Percentiles rank a stretch among this genome's conserved stretches.
These are phyloP conservation scores for Melanotaenia boesemani DNA, from an alignment of 2,797 vertebrate genomes.

Conservation along the genomic window DNA sequence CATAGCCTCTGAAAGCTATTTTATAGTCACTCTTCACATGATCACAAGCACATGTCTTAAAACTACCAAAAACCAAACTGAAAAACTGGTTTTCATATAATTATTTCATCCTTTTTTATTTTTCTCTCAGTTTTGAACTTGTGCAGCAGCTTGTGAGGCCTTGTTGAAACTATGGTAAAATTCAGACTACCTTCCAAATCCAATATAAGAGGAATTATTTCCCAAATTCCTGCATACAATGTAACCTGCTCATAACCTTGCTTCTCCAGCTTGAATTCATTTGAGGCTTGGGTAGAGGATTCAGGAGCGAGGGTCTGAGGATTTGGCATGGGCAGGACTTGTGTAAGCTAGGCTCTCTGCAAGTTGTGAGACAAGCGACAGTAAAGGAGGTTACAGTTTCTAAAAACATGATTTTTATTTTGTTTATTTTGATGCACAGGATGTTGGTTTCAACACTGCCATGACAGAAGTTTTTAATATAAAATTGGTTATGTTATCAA, in stretches of 20 bases:
- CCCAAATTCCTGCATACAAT: slow-evolving; percentile 80
- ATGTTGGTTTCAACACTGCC: neutral
- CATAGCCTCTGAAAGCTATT: slow-evolving; percentile 1
- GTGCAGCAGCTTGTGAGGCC: slow-evolving; percentile 57
- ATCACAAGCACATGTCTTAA: slow-evolving; percentile 11
- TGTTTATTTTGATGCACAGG: slow-evolving; percentile 5
- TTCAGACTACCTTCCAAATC: slow-evolving; percentile 73
- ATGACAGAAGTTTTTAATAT: slow-evolving; percentile 17
- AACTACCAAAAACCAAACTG: slow-evolving; percentile 20
- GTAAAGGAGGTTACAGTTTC: slow-evolving; percentile 12
- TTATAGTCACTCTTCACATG: slow-evolving; percentile 12
- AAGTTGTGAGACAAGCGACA: slow-evolving; percentile 69
- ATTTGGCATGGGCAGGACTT: slow-evolving; percentile 73
- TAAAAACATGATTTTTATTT: slow-evolving; percentile 21
- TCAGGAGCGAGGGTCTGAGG: slow-evolving; percentile 70
- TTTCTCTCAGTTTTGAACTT: slow-evolving; percentile 20
- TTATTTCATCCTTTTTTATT: slow-evolving; percentile 25
- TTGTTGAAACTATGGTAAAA: slow-evolving; percentile 57
- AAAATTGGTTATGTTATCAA: slow-evolving; percentile 33
- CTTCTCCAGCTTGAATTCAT: slow-evolving; percentile 81
- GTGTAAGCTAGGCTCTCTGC: slow-evolving; percentile 63
- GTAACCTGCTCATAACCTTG: slow-evolving; percentile 82
- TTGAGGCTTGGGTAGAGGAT: slow-evolving; percentile 79
- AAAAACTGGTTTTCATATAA: slow-evolving; percentile 22
- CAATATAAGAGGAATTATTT: slow-evolving; percentile 85